Conservation (phyloP, 1,140 invertebrate genomes). For the Scaptomyza montana region DNA sequence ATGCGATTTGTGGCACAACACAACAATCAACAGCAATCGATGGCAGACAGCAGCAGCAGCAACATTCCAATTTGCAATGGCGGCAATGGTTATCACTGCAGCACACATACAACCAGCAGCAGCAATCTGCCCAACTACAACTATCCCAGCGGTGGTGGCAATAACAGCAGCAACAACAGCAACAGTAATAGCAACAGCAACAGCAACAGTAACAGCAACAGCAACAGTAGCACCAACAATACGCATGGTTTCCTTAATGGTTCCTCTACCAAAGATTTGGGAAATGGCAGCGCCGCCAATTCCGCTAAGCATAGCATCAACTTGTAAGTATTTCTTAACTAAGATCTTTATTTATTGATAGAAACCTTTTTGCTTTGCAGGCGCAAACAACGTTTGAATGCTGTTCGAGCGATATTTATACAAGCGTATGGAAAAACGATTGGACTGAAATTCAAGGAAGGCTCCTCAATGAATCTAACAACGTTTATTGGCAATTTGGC, state of each 20-base stretch:
- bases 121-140: conserved; percentile 73
- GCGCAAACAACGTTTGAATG: conserved; percentile 86
- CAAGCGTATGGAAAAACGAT: conserved; percentile 82
- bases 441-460: conserved; percentile 84
- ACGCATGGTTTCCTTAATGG: conserved; percentile 84
- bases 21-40: conserved; percentile 52
- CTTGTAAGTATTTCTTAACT: conserved; percentile 45
- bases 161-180: conserved; percentile 84
- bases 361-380: conserved; percentile 54
- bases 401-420: conserved; percentile 80
- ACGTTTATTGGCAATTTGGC: conserved; percentile 77
- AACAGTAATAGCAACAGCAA: conserved; percentile 84
- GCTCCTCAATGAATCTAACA: conserved; percentile 73
- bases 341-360: too few relatives aligned
- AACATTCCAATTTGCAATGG: conserved; percentile 82
- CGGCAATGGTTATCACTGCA: conserved; percentile 84
- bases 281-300: conserved; percentile 28
- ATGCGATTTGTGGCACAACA: conserved; percentile 82
- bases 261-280: conserved; percentile 62
- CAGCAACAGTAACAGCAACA: conserved; percentile 85
- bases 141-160: conserved; percentile 38
- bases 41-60: conserved; percentile 60
- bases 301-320: conserved; percentile 60
- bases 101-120: conserved; percentile 67
- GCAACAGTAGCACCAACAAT: conserved; percentile 85